Percentiles rank a stretch among this genome's conserved stretches.
phyloP scores from a whole-genome alignment of 2,113 vertebrate species.

The Oostethus manadensis region DNA sequence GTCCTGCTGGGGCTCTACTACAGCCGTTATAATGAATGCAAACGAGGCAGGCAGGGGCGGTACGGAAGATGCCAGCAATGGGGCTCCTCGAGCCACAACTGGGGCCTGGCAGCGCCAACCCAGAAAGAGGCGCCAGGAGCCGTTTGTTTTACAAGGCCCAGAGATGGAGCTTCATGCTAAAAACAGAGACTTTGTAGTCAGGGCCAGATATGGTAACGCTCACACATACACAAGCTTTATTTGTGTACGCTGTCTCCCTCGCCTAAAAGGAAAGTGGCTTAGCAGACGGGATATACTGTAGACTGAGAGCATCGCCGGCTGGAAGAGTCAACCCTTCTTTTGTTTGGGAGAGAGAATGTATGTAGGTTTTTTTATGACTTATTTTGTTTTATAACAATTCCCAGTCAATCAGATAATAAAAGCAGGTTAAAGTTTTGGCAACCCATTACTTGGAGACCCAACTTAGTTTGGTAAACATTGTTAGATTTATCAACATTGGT shows the following conservation, averaged over 20 bases:
- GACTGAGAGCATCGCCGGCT: constrained; percentile 57
- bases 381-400: constrained; percentile 40
- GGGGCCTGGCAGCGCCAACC: constrained; percentile 50
- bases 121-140: constrained; percentile 59
- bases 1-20: constrained; percentile 35
- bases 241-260: constrained; percentile 14
- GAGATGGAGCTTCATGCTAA: constrained; percentile 66
- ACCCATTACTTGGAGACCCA: too few species aligned
- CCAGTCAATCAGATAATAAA: constrained; percentile 3
- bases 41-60: constrained; percentile 43
- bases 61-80: constrained; percentile 53
- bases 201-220: constrained; percentile 55
- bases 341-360: neutral
- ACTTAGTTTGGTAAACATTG: too few species aligned
- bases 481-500: too few species aligned
- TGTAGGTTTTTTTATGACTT: neutral
- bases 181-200: constrained; percentile 69
- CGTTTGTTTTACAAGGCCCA: constrained; percentile 66
- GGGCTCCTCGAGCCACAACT: constrained; percentile 51
- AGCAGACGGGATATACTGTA: constrained; percentile 38
- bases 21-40: constrained; percentile 71
- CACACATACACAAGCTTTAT: constrained; percentile 20
- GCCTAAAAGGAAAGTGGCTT: constrained; percentile 67
- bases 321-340: constrained; percentile 50
- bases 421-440: too few species aligned